phyloP scores from a whole-genome alignment of 2,797 vertebrate genomes.

The Morus bassanus region DNA sequence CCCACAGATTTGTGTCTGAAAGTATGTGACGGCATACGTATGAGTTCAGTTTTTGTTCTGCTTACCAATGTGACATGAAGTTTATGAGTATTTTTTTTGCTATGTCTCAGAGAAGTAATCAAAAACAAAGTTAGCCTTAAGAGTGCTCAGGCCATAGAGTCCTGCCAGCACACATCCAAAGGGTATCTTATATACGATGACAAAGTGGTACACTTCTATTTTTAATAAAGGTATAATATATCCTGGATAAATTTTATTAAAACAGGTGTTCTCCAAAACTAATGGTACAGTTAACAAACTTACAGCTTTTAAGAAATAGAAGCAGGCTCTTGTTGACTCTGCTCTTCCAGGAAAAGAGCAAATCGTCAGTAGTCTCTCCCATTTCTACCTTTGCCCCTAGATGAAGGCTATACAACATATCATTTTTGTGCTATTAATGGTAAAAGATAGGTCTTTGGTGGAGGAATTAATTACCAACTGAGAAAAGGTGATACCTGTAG shows the following conservation, averaged over 20 bases:
- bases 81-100: background rate
- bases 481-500: background rate
- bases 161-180: background rate
- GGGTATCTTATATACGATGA: background rate
- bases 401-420: background rate
- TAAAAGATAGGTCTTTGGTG: background rate
- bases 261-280: background rate
- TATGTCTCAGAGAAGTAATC: background rate
- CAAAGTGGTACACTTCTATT: background rate
- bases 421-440: background rate
- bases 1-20: background rate
- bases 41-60: background rate
- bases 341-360: background rate
- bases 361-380: background rate
- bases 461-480: background rate
- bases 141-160: background rate
- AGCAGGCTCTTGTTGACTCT: background rate
- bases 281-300: background rate
- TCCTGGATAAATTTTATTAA: background rate
- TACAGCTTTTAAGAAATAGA: background rate
- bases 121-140: background rate
- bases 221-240: background rate
- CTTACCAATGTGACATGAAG: background rate
- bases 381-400: background rate
- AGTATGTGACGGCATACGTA: accelerated